Conservation (phyloP, 2,888 invertebrate species). For the Cephus runcator region DNA sequence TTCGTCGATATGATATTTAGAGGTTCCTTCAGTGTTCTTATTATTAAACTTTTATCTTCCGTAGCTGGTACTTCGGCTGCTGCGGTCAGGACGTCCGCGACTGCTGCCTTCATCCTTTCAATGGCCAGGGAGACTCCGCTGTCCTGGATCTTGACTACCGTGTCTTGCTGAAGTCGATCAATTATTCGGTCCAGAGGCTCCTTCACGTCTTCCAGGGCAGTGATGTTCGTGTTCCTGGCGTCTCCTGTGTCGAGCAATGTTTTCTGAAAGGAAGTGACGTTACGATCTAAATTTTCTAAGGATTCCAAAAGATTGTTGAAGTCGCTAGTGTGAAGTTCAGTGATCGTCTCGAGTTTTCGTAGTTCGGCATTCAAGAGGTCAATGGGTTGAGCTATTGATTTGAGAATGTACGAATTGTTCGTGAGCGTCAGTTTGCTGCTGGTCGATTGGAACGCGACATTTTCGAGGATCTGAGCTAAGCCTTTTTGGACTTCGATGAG, state of each 20-base stretch:
- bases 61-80: not conserved
- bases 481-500: conserved; percentile 26
- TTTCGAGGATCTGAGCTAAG: conserved; percentile 23
- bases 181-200: conserved; percentile 19
- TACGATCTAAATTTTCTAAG: conserved; percentile 13
- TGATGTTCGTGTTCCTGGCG: conserved; percentile 19
- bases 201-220: conserved; percentile 16
- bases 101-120: conserved; percentile 15
- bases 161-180: conserved; percentile 16
- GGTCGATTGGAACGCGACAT: conserved; percentile 17
- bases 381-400: conserved; percentile 13
- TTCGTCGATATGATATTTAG: not conserved
- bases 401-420: conserved; percentile 16
- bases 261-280: conserved; percentile 15
- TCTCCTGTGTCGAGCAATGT: conserved; percentile 16
- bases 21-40: conserved; percentile 9
- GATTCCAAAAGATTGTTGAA: conserved; percentile 17
- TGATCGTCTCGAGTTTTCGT: conserved; percentile 8
- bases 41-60: conserved; percentile 14
- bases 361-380: conserved; percentile 14
- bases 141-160: conserved; percentile 18
- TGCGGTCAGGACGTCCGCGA: conserved; percentile 11
- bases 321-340: conserved; percentile 16
- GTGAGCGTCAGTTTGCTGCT: conserved; percentile 10
- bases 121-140: conserved; percentile 17